Base-by-base conservation (phyloP, 2,797 vertebrate species). In the Netta rufina region DNA sequence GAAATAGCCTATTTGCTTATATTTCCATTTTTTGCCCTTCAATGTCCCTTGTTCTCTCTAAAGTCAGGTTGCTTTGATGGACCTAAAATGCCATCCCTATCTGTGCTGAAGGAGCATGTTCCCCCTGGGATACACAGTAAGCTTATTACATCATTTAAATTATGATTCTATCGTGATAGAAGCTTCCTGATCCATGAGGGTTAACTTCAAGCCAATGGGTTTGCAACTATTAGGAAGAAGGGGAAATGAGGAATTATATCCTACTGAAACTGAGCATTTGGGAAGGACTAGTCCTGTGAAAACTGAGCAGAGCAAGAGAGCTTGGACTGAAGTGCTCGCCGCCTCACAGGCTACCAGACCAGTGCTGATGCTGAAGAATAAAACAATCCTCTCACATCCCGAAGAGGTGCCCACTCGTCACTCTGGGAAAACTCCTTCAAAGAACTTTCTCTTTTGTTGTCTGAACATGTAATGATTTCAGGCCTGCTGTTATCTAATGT, bases 401-500 rank as follows among this genome's bases (percentile, higher is more conserved):
- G 0, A 88, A 88, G 57, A 90, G 64, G 25, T 74, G 61, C 32
- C 71, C 43, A 33, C 57, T 87, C 25, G 0, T 51, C 72, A 53
- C 65, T 81, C 73, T 21, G 77, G 54, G 89, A 92, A 88, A 87
- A 60, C 21, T 75, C 66, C 67, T 56, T 87, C 81, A 88, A 87
- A 89, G 65, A 91, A 91, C 82, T 69, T 94, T 66, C n/a, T 74
- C 45, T 87, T 88, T 84, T 80, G 65, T 72, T 85, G 62, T 92
- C 67, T 45, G 36, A 79, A 61, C 77, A 43, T 60, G 86, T 33
- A 89, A 79, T 56, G 65, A 93, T 88, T 95, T 95, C 81, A 93
- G 71, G 84, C 76, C 72, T 70, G 73, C 72, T 94, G 66, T 83
- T 77, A 95, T 87, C 60, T 92, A 92, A 91, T 86, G 81, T 47